Conservation (phyloP, 2,888 invertebrate genomes). For the Agonopterix alstromeriana region DNA sequence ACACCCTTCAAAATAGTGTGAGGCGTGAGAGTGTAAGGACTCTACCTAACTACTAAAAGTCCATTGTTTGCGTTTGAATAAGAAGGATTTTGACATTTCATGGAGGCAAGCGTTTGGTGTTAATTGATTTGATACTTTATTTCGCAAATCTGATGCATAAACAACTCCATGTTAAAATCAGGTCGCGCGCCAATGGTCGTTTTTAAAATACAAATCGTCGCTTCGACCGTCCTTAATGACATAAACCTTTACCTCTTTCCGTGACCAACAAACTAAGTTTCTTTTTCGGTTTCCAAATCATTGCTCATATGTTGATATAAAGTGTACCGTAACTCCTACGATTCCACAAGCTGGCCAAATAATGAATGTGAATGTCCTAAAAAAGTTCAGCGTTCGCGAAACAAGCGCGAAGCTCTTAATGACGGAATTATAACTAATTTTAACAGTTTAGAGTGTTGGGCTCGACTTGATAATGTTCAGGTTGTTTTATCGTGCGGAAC, state of each 20-base stretch:
- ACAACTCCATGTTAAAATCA: constrained; percentile 27
- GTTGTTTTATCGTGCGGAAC: constrained; percentile 72
- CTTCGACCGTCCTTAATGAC: constrained; percentile 17
- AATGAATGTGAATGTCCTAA: constrained; percentile 14
- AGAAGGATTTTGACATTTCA: constrained; percentile 34
- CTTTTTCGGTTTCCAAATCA: constrained; percentile 13
- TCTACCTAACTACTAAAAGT: constrained; percentile 25
- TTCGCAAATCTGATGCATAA: constrained; percentile 14
- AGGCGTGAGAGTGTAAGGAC: constrained; percentile 43
- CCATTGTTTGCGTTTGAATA: constrained; percentile 52
- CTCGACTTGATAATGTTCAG: constrained; percentile 59
- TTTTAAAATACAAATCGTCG: constrained; percentile 28
- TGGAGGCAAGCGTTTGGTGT: constrained; percentile 19
- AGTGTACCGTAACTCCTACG: constrained; percentile 12
- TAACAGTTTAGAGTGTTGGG: constrained; percentile 46
- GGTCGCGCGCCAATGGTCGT: constrained; percentile 15
- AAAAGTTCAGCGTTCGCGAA: constrained; percentile 40
- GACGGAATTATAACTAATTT: constrained; percentile 46
- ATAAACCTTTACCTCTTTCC: constrained; percentile 45
- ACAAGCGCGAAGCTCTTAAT: constrained; percentile 43
- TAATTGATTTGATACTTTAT: constrained; percentile 3
- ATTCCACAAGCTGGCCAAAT: constrained; percentile 17
- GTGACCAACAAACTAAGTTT: constrained; percentile 38
- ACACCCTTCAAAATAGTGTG: constrained; percentile 31
- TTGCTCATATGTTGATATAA: constrained; percentile 5